phyloP scores from a whole-genome alignment of 2,797 vertebrate genomes.

The Cephalopachus bancanus region DNA sequence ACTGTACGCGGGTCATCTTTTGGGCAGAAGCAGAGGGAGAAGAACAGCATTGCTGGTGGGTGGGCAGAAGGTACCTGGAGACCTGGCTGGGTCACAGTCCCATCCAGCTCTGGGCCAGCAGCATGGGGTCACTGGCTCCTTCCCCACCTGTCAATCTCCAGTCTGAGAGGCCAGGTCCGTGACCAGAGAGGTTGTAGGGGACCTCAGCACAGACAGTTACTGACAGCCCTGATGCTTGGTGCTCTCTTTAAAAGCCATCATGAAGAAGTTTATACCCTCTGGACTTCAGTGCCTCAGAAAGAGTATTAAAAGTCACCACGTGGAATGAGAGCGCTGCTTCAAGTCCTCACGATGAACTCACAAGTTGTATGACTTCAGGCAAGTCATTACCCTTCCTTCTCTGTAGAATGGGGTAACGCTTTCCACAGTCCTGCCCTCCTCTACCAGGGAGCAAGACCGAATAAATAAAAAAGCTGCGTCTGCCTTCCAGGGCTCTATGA shows the following conservation, averaged over 20 bases:
- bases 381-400: neutral
- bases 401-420: neutral
- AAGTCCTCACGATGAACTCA: too few relatives aligned
- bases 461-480: accelerated
- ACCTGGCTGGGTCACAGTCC: neutral
- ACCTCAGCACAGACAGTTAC: accelerated
- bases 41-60: neutral
- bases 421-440: neutral
- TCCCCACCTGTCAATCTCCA: neutral
- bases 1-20: accelerated
- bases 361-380: accelerated
- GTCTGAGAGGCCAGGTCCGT: neutral
- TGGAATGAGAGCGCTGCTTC: neutral
- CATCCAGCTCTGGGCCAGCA: too few relatives aligned
- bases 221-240: neutral
- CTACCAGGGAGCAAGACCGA: neutral
- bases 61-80: too few relatives aligned
- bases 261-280: accelerated
- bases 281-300: accelerated
- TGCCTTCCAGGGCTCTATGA: accelerated
- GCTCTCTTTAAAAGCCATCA: neutral
- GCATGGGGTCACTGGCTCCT: neutral
- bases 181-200: neutral
- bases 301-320: neutral
- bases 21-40: neutral